These are phyloP conservation scores for Masnerella sp. DNA, from an alignment of 2,888 invertebrate species.

Conservation along the genomic window DNA sequence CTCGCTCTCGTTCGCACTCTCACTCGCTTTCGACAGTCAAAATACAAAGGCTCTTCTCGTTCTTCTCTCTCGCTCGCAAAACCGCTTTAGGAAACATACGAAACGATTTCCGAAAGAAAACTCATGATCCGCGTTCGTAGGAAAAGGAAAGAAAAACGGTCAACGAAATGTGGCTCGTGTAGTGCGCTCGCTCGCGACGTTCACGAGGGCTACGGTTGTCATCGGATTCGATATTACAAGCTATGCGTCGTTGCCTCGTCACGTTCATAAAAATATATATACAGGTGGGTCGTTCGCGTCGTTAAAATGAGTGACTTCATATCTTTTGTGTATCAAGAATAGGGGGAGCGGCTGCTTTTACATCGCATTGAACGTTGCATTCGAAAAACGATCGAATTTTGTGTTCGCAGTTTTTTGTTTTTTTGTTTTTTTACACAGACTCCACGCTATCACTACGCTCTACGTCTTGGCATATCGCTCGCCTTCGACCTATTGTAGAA, in stretches of 20 bases:
- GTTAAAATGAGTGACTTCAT: slow-evolving; percentile 64
- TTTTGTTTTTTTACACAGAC: slow-evolving; percentile 6
- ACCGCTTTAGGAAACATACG: slow-evolving; percentile 44
- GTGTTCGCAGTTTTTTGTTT: too few species aligned
- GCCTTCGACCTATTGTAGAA: slow-evolving; percentile 11
- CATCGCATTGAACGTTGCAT: slow-evolving; percentile 48
- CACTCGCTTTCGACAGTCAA: slow-evolving; percentile 32
- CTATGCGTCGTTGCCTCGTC: slow-evolving; percentile 74
- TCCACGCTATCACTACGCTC: slow-evolving; percentile 33
- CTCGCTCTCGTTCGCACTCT: slow-evolving; percentile 10
- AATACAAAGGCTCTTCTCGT: slow-evolving; percentile 49
- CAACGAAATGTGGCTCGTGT: slow-evolving; percentile 51
- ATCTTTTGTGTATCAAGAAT: slow-evolving; percentile 58
- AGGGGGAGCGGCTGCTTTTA: slow-evolving; percentile 55
- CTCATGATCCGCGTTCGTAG: neutral
- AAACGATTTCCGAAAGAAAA: slow-evolving; percentile 45
- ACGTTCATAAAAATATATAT: slow-evolving; percentile 77
- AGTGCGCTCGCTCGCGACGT: slow-evolving; percentile 66
- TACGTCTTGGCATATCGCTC: slow-evolving; percentile 23
- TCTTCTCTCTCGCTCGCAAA: slow-evolving; percentile 48
- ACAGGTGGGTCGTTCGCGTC: slow-evolving; percentile 68
- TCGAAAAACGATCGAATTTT: slow-evolving; percentile 53
- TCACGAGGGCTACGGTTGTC: slow-evolving; percentile 70
- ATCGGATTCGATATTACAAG: slow-evolving; percentile 72
- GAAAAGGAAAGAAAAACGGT: slow-evolving; percentile 13